Percentiles rank a stretch among this genome's conserved stretches.
Conservation (phyloP, 23 tunicate genomes). For the Styela plicata region DNA sequence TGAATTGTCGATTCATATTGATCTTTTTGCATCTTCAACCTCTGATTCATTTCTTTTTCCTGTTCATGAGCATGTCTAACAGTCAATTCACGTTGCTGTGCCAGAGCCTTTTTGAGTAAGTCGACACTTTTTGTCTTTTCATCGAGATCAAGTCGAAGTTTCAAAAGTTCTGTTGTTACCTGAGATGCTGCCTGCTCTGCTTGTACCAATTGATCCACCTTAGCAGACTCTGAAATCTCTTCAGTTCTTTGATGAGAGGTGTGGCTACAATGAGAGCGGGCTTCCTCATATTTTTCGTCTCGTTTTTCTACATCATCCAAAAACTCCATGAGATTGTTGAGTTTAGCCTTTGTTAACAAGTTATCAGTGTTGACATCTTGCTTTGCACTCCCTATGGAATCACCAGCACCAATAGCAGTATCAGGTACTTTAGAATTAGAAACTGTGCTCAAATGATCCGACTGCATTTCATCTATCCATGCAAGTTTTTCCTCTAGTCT, state of each 20-base stretch:
- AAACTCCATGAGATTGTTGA: slow-evolving; percentile 62
- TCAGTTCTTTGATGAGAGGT: neutral
- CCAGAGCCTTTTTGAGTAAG: slow-evolving; percentile 71
- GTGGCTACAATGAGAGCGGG: slow-evolving; percentile 11
- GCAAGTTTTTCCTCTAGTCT: slow-evolving; percentile 67
- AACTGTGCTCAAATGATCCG: slow-evolving; percentile 50
- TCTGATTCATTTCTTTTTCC: slow-evolving; percentile 55
- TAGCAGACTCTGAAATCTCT: slow-evolving; percentile 38
- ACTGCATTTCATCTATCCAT: slow-evolving; percentile 87
- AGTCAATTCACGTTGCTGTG: slow-evolving; percentile 56
- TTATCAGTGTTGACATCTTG: slow-evolving; percentile 15
- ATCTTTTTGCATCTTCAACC: slow-evolving; percentile 68
- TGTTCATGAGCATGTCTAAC: slow-evolving; percentile 51
- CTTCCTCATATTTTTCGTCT: slow-evolving; percentile 28
- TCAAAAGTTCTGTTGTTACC: slow-evolving; percentile 73
- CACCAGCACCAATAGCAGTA: slow-evolving; percentile 12
- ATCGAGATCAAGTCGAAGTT: slow-evolving; percentile 60
- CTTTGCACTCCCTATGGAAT: neutral
- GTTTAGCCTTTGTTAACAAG: slow-evolving; percentile 76
- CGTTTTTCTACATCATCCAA: slow-evolving; percentile 73
- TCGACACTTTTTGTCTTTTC: slow-evolving; percentile 80
- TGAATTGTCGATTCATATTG: slow-evolving; percentile 91
- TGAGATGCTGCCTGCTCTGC: slow-evolving; percentile 22
- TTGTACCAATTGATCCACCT: neutral
- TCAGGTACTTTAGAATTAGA: slow-evolving; percentile 40